Percentiles rank a stretch among this genome's conserved stretches.
Evolutionary conservation across 2,113 vertebrate species (phyloP).

Genomic region (Hypanus sabinus): DNA sequence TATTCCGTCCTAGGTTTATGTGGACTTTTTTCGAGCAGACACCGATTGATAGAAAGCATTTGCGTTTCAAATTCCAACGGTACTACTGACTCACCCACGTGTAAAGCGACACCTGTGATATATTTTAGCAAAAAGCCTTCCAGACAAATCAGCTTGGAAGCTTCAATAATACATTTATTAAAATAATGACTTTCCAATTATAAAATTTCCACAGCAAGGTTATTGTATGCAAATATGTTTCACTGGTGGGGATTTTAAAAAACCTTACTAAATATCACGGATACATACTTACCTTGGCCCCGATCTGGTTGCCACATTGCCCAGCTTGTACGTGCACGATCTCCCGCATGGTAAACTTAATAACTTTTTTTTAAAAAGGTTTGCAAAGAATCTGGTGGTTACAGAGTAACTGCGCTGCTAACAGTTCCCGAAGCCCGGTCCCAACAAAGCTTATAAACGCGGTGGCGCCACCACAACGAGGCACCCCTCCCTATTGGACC

Average conservation of each 20-base stretch:
- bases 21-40: neutral
- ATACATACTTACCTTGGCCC: neutral
- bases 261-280: neutral
- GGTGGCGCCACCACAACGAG: neutral
- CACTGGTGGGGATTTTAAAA: neutral
- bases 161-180: neutral
- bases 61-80: neutral
- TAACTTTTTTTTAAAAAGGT: neutral
- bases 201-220: neutral
- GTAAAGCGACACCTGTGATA: neutral
- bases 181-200: neutral
- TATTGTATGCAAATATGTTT: neutral
- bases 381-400: neutral
- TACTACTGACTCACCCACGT: too few relatives aligned
- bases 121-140: neutral
- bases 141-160: neutral
- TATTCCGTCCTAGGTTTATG: neutral
- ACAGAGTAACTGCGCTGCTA: neutral
- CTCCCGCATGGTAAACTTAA: neutral
- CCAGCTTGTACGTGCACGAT: slow-evolving; percentile 19
- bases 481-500: neutral
- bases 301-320: slow-evolving; percentile 8
- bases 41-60: neutral
- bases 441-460: slow-evolving; percentile 22
- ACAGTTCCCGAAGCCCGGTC: neutral